These are phyloP conservation scores for Actinernus sp. DNA, from an alignment of 92 coral and sea anemone species.

Conservation along the genomic window DNA sequence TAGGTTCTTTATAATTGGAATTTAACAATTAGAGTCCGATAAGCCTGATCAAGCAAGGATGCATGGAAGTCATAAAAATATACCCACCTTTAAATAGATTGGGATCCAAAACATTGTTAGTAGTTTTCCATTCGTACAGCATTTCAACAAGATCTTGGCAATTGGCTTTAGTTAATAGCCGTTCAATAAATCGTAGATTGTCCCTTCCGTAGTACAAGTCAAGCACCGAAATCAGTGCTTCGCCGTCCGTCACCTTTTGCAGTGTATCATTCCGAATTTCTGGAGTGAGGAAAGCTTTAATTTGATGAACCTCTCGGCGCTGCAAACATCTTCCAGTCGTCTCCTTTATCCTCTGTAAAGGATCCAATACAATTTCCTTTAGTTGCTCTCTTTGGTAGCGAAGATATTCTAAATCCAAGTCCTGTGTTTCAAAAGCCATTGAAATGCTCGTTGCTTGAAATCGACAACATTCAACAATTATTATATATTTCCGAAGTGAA, in stretches of 20 bases:
- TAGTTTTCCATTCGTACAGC: conserved; percentile 66
- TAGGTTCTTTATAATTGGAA: too few species aligned
- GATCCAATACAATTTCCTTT: conserved; percentile 63
- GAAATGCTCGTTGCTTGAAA: too few species aligned
- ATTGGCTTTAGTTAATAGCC: conserved; percentile 61
- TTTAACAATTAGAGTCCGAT: too few species aligned
- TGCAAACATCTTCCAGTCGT: conserved; percentile 58
- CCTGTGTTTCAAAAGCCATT: conserved; percentile 33
- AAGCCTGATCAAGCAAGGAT: too few species aligned
- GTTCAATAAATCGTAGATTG: conserved; percentile 68
- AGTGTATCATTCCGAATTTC: conserved; percentile 66
- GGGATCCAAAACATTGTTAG: conserved; percentile 42
- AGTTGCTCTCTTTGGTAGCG: conserved; percentile 65
- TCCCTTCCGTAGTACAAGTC: conserved; percentile 76
- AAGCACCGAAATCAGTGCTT: conserved; percentile 60
- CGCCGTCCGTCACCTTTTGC: conserved; percentile 63
- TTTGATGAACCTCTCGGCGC: conserved; percentile 52
- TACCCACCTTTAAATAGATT: conserved; percentile 66
- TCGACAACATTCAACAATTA: too few species aligned
- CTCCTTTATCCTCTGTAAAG: conserved; percentile 70
- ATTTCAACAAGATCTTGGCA: conserved; percentile 59
- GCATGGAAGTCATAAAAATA: too few species aligned
- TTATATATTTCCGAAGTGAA: too few species aligned
- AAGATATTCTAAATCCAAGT: conserved; percentile 23
- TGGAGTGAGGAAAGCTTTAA: conserved; percentile 44